Base-by-base conservation (phyloP, 1,140 invertebrate species). In the Cydia splendana region DNA sequence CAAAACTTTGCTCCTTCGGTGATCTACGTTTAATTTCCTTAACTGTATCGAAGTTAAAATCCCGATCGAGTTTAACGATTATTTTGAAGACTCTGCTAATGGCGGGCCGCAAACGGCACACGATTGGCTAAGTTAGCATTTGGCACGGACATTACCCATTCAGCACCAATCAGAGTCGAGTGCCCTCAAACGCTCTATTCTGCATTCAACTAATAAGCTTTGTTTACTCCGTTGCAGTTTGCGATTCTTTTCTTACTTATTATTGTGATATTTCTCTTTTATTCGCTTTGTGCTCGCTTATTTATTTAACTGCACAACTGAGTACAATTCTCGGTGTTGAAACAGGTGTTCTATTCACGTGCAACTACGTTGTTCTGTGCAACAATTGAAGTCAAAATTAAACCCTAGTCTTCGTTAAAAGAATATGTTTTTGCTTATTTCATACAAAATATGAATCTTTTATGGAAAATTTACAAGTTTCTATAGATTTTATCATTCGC, bases 91-190 rank as follows among this genome's bases (percentile, higher is more conserved):
- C 65, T 24, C 28, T 28, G 77, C 76, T 62, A 80, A 77, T 77
- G 79, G 57, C 71, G 75, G 45, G 51, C 77, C 77, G 75, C 75
- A 71, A 76, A 75, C 75, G 74, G 77, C 77, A n/a, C 74, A 69
- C 65, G 84, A 90, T 90, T 90, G 85, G 84, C 84, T 78, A 82
- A 87, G 86, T 90, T 90, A 88, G 83, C 83, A 78, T 85, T 87
- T 80, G 84, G 88, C 88, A 90, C 88, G 88, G 85, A 82, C 85
- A 83, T 82, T 81, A 82, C 79, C 83, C 84, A 82, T 81, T 82
- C 82, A 79, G 79, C 74, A 67, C 65, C 82, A 81, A 81, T 81
- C 81, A 84, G 77, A 48, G 78, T 67, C 81, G 69, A 81, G 73
- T 67, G 71, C 48, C 69, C 76, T 84, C 78, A 76, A 82, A 78